These are phyloP conservation scores for Harpagus bidentatus DNA, from an alignment of 2,113 vertebrate species.

Conservation along the genomic window DNA sequence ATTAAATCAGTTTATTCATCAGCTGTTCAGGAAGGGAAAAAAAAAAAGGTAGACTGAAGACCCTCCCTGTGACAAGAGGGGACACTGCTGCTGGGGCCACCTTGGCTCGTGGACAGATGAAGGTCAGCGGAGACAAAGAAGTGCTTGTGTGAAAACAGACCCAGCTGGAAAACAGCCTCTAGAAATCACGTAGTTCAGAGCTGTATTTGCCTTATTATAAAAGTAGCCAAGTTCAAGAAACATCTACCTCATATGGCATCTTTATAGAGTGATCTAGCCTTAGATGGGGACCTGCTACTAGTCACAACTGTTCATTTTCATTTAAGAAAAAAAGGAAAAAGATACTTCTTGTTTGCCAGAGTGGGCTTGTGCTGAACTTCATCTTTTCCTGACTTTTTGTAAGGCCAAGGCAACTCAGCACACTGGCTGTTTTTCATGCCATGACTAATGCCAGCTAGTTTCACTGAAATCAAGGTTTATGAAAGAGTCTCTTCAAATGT, in stretches of 20 bases:
- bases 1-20: neutral
- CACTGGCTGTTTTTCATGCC: neutral
- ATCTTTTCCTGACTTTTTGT: neutral
- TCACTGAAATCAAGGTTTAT: neutral
- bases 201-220: neutral
- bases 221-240: neutral
- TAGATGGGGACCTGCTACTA: neutral
- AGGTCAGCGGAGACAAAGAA: rapidly evolving
- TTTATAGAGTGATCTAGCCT: neutral
- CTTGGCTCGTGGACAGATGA: neutral
- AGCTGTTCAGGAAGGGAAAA: neutral
- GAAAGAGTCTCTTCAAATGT: neutral
- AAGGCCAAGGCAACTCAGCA: neutral
- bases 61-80: neutral
- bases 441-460: neutral
- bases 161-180: neutral
- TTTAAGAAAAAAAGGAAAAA: neutral
- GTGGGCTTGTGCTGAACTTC: neutral
- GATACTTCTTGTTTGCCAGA: neutral
- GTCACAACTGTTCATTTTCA: neutral
- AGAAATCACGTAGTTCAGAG: neutral
- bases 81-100: neutral
- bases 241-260: neutral
- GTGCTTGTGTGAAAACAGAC: neutral
- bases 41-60: neutral